phyloP scores from a whole-genome alignment of 2,888 invertebrate species.

The Homarus gammarus region DNA sequence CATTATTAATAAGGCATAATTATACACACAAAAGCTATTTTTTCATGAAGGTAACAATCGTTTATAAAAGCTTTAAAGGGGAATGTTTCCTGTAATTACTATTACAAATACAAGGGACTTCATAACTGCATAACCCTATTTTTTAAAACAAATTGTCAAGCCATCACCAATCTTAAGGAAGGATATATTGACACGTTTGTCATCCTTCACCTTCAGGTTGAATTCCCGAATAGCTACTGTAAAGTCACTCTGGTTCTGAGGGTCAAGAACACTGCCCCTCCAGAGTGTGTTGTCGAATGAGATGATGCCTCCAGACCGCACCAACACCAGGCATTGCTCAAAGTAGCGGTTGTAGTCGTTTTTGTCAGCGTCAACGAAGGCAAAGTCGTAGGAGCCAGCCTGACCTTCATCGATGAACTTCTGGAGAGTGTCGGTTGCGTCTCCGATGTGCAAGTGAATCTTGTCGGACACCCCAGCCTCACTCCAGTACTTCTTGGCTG shows the following conservation, averaged over 20 bases:
- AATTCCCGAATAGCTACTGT: slow-evolving; percentile 74
- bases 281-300: slow-evolving; percentile 79
- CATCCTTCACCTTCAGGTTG: slow-evolving; percentile 76
- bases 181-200: slow-evolving; percentile 77
- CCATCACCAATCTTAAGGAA: slow-evolving; percentile 78
- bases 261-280: slow-evolving; percentile 71
- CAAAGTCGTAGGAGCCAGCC: slow-evolving; percentile 78
- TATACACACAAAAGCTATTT: too few relatives aligned
- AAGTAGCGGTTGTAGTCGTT: slow-evolving; percentile 79
- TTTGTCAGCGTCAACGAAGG: slow-evolving; percentile 79
- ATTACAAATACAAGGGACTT: too few relatives aligned
- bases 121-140: too few relatives aligned
- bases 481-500: slow-evolving; percentile 76
- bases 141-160: slow-evolving; percentile 76
- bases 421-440: slow-evolving; percentile 77
- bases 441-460: slow-evolving; percentile 77
- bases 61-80: too few relatives aligned
- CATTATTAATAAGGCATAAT: too few relatives aligned
- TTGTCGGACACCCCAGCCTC: slow-evolving; percentile 78
- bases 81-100: too few relatives aligned
- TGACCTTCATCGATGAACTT: slow-evolving; percentile 77
- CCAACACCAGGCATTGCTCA: slow-evolving; percentile 78
- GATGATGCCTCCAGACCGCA: slow-evolving; percentile 80
- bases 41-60: too few relatives aligned
- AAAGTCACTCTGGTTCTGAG: slow-evolving; percentile 22